phyloP scores from a whole-genome alignment of 1,140 invertebrate genomes.

The Tyrophagus putrescentiae region DNA sequence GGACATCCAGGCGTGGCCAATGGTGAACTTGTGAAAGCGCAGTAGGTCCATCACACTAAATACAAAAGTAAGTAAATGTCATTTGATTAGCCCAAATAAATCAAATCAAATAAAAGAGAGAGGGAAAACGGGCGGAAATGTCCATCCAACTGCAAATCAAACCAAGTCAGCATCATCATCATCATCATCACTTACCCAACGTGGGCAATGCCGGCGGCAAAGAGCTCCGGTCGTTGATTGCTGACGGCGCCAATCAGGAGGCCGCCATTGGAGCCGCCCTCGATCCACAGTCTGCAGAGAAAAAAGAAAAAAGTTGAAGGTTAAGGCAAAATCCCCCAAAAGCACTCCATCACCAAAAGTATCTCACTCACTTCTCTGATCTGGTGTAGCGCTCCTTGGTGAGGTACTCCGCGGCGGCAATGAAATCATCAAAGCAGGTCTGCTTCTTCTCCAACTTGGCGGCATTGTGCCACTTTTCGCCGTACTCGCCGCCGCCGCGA shows the following conservation, averaged over 20 bases:
- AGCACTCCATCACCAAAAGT: background rate
- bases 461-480: constrained; percentile 86
- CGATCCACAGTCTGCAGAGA: constrained; percentile 48
- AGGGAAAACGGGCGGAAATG: no score
- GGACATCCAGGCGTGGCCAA: constrained; percentile 87
- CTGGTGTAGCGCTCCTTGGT: constrained; percentile 63
- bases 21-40: constrained; percentile 93
- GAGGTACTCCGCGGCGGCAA: constrained; percentile 79
- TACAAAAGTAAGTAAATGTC: background rate
- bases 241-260: constrained; percentile 74
- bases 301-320: background rate
- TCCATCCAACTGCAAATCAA: no score
- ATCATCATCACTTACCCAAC: constrained; percentile 40
- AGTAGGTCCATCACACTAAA: constrained; percentile 83
- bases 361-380: constrained; percentile 39
- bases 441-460: constrained; percentile 84
- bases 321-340: background rate
- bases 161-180: no score
- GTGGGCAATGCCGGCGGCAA: constrained; percentile 73
- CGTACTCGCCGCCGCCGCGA: constrained; percentile 80
- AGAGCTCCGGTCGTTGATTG: constrained; percentile 89
- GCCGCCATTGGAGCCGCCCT: constrained; percentile 92
- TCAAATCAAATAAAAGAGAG: background rate
- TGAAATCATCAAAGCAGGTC: constrained; percentile 94
- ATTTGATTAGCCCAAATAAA: background rate